Evolutionary conservation across 2,797 vertebrate genomes (phyloP), one percentile per base, ranked within the genome.

Genomic region (Sphaeramia orbicularis): DNA sequence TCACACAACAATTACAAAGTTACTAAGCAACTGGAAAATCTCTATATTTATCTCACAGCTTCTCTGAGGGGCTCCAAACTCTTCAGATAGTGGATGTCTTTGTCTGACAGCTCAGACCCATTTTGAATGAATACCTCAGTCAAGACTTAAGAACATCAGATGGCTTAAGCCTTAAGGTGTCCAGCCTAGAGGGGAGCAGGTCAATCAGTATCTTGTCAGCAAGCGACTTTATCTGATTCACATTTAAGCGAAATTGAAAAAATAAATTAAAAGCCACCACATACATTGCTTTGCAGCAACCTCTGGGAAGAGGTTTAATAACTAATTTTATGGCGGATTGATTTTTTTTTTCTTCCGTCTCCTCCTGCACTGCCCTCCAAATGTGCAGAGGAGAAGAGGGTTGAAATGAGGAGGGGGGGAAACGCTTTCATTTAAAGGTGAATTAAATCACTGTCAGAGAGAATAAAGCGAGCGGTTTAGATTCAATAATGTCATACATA

Each of bases 371-470:
- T 71, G 68, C 84, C 84, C 74, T 84, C 66, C 65, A 48, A 86
- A 90, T 83, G 80, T 77, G 76, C 66, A 69, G 73, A 65, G 63
- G 71, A 74, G 69, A 76, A 73, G 56, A 50, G 61, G 76, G 70
- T 52, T 81, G 75, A 81, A 68, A 77, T 47, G 63, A 76, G 74
- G 47, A 63, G 75, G 35, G 42, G 47, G 48, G 21, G 65, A 54
- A 44, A 48, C 74, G 63, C 69, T 81, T 90, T 86, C 74, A 83
- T 90, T 93, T 90, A 90, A 90, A 87, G 76, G 80, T 74, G 84
- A 92, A 93, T 93, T 87, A 91, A 92, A 92, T 91, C 83, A 65
- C 76, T 89, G 85, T 90, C 90, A 89, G 83, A 0, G 62, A 75
- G 81, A 86, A 88, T 87, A 86, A 90, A 91, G 79, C 77, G 80